These are phyloP conservation scores for Sminthopsis crassicaudata DNA, from an alignment of 2,113 vertebrate species.

Conservation along the genomic window DNA sequence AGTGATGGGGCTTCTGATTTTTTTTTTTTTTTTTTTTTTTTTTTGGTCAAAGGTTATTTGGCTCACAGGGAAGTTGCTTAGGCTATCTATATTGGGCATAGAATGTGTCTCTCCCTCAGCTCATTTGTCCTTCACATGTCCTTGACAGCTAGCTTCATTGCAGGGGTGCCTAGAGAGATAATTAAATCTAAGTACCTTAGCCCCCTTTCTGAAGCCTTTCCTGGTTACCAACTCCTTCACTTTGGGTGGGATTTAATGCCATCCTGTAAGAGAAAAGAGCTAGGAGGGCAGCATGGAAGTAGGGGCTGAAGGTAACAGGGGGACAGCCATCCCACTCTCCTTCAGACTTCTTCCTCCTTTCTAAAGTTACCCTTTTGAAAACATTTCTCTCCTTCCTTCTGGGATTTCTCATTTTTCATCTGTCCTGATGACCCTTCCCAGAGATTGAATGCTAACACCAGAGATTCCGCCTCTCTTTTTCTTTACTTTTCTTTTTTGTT, in stretches of 20 bases:
- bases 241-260: not conserved
- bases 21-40: not conserved
- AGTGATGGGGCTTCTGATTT: not conserved
- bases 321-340: not conserved
- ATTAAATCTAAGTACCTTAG: not conserved
- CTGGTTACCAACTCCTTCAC: not conserved
- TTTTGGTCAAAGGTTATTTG: constrained; percentile 40
- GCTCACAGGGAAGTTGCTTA: not conserved
- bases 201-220: not conserved
- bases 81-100: not conserved
- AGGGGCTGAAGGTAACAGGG: not conserved
- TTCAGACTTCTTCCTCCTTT: not conserved
- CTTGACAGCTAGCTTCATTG: constrained; percentile 19
- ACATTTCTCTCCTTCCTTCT: not conserved
- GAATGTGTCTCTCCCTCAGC: not conserved
- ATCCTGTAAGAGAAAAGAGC: not conserved
- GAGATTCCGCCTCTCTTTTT: not conserved
- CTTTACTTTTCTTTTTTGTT: not conserved
- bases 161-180: too few species aligned
- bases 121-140: constrained; percentile 26
- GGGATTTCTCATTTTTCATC: too few species aligned
- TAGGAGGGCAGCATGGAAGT: too few species aligned
- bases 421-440: not conserved
- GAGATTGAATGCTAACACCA: not conserved
- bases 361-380: not conserved